Conservation (phyloP, 1,140 invertebrate genomes). For the Dendroctonus ponderosae region DNA sequence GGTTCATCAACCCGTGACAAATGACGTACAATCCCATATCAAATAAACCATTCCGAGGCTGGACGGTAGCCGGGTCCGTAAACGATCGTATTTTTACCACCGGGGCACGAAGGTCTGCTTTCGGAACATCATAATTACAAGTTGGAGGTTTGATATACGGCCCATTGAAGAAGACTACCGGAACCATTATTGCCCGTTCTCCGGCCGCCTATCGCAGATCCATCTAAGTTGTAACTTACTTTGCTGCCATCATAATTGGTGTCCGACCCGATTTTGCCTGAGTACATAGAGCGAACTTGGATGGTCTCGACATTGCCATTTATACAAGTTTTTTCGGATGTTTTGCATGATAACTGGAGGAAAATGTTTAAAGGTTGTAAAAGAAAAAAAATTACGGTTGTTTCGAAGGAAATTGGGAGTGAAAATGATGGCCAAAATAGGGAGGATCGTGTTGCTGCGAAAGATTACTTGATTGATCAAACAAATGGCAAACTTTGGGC, state of each 20-base stretch:
- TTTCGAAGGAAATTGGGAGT: too few relatives aligned
- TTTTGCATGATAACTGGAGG: too few relatives aligned
- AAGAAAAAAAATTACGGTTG: too few relatives aligned
- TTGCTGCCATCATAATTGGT: slow-evolving; percentile 29
- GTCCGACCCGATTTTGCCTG: slow-evolving; percentile 22
- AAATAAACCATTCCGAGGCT: background rate
- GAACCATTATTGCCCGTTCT: slow-evolving; percentile 39
- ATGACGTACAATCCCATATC: background rate
- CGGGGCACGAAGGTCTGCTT: slow-evolving; percentile 24
- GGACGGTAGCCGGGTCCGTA: slow-evolving; percentile 19
- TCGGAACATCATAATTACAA: slow-evolving; percentile 42
- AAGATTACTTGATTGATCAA: too few relatives aligned
- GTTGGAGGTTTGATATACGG: slow-evolving; percentile 38
- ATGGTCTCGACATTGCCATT: background rate
- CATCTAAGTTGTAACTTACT: slow-evolving; percentile 34
- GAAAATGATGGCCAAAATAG: too few relatives aligned
- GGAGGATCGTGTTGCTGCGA: too few relatives aligned
- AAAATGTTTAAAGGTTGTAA: too few relatives aligned
- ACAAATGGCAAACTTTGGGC: too few relatives aligned
- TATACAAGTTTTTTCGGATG: too few relatives aligned
- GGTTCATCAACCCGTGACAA: too few relatives aligned
- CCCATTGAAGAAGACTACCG: slow-evolving; percentile 44
- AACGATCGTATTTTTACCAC: slow-evolving; percentile 19
- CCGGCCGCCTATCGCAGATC: slow-evolving; percentile 25
- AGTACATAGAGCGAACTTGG: slow-evolving; percentile 9